A percentile compares a stretch with the other conserved stretches of the same genome.
Conservation (phyloP, 2,888 invertebrate species). For the Clivina fossor region DNA sequence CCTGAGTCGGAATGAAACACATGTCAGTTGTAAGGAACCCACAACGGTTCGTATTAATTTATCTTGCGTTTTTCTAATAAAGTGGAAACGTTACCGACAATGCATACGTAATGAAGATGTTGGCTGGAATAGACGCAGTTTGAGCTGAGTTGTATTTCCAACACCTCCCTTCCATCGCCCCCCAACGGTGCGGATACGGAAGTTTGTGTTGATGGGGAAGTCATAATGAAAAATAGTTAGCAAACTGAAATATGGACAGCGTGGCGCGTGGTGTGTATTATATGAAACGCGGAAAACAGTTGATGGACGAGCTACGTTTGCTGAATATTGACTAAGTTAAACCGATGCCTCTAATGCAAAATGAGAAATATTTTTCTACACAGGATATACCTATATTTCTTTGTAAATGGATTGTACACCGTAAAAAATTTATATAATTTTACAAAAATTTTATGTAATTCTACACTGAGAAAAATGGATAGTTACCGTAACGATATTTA, state of each 20-base stretch:
- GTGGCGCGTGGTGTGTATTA: too few relatives aligned
- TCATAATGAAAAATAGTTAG: slow-evolving; percentile 42
- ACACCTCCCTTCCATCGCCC: too few relatives aligned
- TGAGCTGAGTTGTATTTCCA: too few relatives aligned
- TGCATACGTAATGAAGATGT: slow-evolving; percentile 48
- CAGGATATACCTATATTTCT: slow-evolving; percentile 19
- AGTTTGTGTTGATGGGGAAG: slow-evolving; percentile 20
- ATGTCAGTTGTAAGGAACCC: slow-evolving; percentile 36
- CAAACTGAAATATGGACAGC: slow-evolving; percentile 41
- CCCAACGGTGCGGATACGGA: background rate
- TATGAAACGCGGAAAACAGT: slow-evolving; percentile 35
- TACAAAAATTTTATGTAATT: too few relatives aligned
- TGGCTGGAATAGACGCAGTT: too few relatives aligned
- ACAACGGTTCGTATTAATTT: slow-evolving; percentile 47
- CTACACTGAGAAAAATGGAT: too few relatives aligned
- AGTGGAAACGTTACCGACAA: slow-evolving; percentile 45
- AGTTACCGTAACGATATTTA: too few relatives aligned
- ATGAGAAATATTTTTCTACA: background rate
- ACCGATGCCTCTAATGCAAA: background rate
- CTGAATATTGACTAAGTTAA: slow-evolving; percentile 25
- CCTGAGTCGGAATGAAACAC: slow-evolving; percentile 9
- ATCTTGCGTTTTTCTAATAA: slow-evolving; percentile 46
- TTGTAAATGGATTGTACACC: too few relatives aligned
- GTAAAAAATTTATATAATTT: too few relatives aligned
- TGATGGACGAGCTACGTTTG: slow-evolving; percentile 34